These are phyloP conservation scores for Xyrichtys novacula DNA, from an alignment of 2,797 vertebrate genomes.

Conservation along the genomic window DNA sequence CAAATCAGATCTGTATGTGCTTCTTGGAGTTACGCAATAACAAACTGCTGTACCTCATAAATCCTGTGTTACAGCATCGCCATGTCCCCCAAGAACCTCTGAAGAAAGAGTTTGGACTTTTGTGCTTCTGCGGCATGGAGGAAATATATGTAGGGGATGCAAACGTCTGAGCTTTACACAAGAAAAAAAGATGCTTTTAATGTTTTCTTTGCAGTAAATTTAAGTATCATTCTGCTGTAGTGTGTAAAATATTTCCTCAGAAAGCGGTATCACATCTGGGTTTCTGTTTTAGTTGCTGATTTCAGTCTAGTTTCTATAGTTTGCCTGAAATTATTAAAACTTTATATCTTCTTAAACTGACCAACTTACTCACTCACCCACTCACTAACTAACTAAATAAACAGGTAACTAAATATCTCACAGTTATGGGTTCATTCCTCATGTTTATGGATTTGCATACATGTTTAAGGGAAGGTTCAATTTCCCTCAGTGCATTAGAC, in stretches of 20 bases:
- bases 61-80: slow-evolving; percentile 31
- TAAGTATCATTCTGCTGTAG: not conserved
- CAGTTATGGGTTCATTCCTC: too few species aligned
- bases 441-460: too few species aligned
- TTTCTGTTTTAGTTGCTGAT: too few species aligned
- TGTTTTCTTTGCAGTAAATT: not conserved
- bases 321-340: too few species aligned
- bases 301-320: too few species aligned
- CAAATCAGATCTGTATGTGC: slow-evolving; percentile 35
- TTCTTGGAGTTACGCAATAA: slow-evolving; percentile 40
- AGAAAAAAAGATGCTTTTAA: not conserved
- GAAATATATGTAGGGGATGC: not conserved
- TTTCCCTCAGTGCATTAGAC: too few species aligned
- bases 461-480: too few species aligned
- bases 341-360: too few species aligned
- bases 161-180: not conserved
- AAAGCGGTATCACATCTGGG: not conserved
- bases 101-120: not conserved
- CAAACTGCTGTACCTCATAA: slow-evolving; percentile 33
- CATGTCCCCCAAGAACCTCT: not conserved
- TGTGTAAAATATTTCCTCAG: not conserved
- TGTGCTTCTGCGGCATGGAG: not conserved
- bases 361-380: too few species aligned
- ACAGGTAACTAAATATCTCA: too few species aligned
- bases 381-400: too few species aligned